phyloP scores from a whole-genome alignment of 2,113 vertebrate species.

The Trogon surrucura region DNA sequence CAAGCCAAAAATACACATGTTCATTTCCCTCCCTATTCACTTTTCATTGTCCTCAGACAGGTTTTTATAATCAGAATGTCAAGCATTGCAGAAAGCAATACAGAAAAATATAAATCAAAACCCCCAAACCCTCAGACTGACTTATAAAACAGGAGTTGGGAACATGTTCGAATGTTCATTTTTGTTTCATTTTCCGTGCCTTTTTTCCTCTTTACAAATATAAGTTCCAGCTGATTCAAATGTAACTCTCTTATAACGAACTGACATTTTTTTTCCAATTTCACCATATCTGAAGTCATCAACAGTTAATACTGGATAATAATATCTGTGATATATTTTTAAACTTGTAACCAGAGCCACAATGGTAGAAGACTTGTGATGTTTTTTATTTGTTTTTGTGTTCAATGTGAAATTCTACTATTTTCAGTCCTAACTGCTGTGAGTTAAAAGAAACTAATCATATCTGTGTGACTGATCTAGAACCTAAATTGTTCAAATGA shows the following conservation, averaged over 20 bases:
- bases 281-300: not conserved
- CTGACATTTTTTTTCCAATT: not conserved
- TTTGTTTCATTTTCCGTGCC: not conserved
- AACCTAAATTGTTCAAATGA: not conserved
- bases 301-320: not conserved
- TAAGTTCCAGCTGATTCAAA: not conserved
- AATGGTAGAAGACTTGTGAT: not conserved
- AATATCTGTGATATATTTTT: not conserved
- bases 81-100: not conserved
- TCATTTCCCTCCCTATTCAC: not conserved
- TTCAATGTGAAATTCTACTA: not conserved
- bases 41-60: not conserved
- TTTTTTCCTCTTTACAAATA: not conserved
- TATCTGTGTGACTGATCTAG: not conserved
- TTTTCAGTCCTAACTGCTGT: not conserved
- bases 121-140: not conserved
- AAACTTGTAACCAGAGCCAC: not conserved
- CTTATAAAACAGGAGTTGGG: rapidly evolving
- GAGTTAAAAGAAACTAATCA: not conserved
- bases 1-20: not conserved
- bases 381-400: not conserved
- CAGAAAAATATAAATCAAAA: not conserved
- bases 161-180: not conserved
- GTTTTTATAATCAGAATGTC: not conserved
- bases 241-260: not conserved